Conservation (phyloP, 2,888 invertebrate species). For the Ametastegia equiseti region DNA sequence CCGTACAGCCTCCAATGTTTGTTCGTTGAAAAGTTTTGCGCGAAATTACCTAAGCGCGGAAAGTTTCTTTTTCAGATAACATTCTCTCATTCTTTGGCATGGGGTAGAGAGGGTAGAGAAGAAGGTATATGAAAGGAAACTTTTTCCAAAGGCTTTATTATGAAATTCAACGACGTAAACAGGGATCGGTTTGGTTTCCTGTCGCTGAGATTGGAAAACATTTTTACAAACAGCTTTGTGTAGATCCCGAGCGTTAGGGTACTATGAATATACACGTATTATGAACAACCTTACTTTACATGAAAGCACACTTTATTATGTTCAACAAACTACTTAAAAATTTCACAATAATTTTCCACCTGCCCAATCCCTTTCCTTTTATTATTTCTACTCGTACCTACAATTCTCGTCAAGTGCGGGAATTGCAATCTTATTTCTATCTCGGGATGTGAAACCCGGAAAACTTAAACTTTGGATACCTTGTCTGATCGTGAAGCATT, state of each 20-base stretch:
- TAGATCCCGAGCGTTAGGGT: not conserved
- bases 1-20: not conserved
- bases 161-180: conserved; percentile 33
- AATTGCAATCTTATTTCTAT: not conserved
- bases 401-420: not conserved
- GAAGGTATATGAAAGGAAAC: conserved; percentile 27
- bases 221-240: not conserved
- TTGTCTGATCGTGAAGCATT: not conserved
- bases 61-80: conserved; percentile 23
- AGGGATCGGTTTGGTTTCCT: conserved; percentile 33
- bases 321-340: conserved; percentile 10
- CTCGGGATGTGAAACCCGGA: not conserved
- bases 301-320: conserved; percentile 17
- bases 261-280: not conserved
- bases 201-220: conserved; percentile 35
- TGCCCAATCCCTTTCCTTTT: not conserved
- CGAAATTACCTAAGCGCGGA: conserved; percentile 2
- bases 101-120: not conserved
- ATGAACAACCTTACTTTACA: conserved; percentile 21
- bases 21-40: conserved; percentile 11
- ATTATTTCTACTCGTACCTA: too few relatives aligned
- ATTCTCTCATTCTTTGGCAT: conserved; percentile 17
- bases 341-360: not conserved
- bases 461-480: not conserved
- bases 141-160: conserved; percentile 36